phyloP scores from a whole-genome alignment of 2,888 invertebrate genomes.

The Napeogenes inachia region DNA sequence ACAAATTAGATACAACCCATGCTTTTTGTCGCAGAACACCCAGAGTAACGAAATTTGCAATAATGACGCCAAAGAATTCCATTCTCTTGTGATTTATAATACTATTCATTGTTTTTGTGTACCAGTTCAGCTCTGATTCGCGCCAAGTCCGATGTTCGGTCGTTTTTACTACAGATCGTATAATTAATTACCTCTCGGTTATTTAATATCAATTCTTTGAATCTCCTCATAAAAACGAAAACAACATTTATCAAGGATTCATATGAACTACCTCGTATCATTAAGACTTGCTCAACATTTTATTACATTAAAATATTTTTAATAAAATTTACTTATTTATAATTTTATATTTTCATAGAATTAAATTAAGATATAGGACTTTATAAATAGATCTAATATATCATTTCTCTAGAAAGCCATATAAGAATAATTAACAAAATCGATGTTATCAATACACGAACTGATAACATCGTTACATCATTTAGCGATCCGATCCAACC shows the following conservation, averaged over 20 bases:
- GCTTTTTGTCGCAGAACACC: conserved; percentile 3
- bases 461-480: not conserved
- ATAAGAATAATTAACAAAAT: not conserved
- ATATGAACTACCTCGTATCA: not conserved
- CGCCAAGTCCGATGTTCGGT: conserved; percentile 13
- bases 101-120: conserved; percentile 17
- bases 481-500: not conserved
- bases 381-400: too few species aligned
- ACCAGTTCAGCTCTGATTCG: conserved; percentile 16
- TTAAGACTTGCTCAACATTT: not conserved
- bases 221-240: conserved; percentile 9
- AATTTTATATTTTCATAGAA: too few species aligned
- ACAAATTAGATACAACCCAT: not conserved
- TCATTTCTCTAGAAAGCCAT: too few species aligned
- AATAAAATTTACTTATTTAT: too few species aligned
- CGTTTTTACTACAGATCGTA: conserved; percentile 15
- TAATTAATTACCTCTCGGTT: conserved; percentile 19
- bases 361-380: too few species aligned
- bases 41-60: conserved; percentile 18
- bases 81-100: conserved; percentile 24
- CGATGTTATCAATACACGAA: not conserved
- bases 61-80: conserved; percentile 22
- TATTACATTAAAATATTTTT: not conserved
- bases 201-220: conserved; percentile 9
- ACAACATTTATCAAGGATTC: not conserved